Evolutionary conservation across 2,888 invertebrate genomes (phyloP), one percentile per base, ranked within the genome.

Genomic region (Drosophila histrio): DNA sequence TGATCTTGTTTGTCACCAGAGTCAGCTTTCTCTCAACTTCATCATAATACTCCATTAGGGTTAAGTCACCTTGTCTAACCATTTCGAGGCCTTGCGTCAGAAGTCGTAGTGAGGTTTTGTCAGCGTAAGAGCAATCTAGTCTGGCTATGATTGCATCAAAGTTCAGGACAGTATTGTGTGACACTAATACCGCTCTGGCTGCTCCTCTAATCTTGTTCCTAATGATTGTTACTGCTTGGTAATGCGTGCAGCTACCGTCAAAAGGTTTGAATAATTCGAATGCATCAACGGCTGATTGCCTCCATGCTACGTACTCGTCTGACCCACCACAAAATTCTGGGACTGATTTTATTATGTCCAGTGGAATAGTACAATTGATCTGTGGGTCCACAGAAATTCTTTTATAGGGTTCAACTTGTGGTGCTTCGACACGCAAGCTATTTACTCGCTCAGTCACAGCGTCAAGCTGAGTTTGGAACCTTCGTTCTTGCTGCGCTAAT

Each of bases 11-110:
- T 8, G 46, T 46, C 6, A 81, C 44, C 0, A 72, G 30, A 0
- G 76, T 66, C n/a, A 74, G 15, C 21, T 69, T 72, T 36, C 61
- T 62, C 38, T 77, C 70, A 3, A 75, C 70, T 30, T 66, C 71
- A 36, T 72, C 73, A 36, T 67, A 74, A 24, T 69, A 81, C 19
- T n/a, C n/a, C n/a, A n/a, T n/a, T n/a, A n/a, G n/a, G n/a, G n/a
- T n/a, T n/a, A n/a, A n/a, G n/a, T n/a, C n/a, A n/a, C n/a, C n/a
- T n/a, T n/a, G n/a, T n/a, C n/a, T n/a, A n/a, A 72, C 32, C 15
- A 65, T 73, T 3, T 63, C 62, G 43, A 66, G 30, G 24, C 38
- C 26, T 30, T 66, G 39, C 30, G 32, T 21, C 9, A 58, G 24
- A 17, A 54, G 13, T 17, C 47, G 39, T 8, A 63, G 9, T 9